phyloP scores from a whole-genome alignment of 2,888 invertebrate genomes.

The Graphium colonna region DNA sequence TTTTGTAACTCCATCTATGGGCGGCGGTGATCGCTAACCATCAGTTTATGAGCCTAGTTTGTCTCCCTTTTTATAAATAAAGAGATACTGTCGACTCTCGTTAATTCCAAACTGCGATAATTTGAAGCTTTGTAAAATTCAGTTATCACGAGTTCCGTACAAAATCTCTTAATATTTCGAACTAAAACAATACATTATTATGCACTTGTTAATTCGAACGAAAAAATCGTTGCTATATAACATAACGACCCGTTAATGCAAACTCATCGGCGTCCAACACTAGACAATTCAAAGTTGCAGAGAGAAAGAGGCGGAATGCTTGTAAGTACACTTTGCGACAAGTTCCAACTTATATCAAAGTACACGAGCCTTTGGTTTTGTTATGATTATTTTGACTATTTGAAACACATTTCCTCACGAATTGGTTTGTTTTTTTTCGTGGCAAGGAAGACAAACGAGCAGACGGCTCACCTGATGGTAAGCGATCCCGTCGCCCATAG shows the following conservation, averaged over 20 bases:
- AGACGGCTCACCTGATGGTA: too few species aligned
- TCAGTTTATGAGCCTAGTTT: too few species aligned
- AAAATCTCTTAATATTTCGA: not conserved
- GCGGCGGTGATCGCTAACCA: too few species aligned
- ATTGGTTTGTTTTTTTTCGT: too few species aligned
- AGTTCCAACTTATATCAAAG: not conserved
- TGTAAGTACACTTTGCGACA: not conserved
- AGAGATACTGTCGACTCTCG: not conserved
- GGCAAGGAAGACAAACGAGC: too few species aligned
- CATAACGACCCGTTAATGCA: too few species aligned
- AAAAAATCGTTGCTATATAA: not conserved
- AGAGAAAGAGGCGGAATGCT: not conserved
- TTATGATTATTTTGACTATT: not conserved
- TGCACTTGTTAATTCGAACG: not conserved
- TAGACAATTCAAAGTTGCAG: conserved; percentile 29
- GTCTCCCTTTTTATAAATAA: too few species aligned
- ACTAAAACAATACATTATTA: not conserved
- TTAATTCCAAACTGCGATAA: too few species aligned
- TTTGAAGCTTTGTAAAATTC: not conserved
- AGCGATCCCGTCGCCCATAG: too few species aligned
- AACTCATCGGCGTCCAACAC: too few species aligned
- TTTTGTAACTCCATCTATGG: too few species aligned
- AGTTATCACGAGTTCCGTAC: not conserved
- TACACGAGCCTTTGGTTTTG: not conserved
- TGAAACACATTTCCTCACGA: too few species aligned